Evolutionary conservation across 2,797 vertebrate species (phyloP).

Genomic region (Decapterus maruadsi): DNA sequence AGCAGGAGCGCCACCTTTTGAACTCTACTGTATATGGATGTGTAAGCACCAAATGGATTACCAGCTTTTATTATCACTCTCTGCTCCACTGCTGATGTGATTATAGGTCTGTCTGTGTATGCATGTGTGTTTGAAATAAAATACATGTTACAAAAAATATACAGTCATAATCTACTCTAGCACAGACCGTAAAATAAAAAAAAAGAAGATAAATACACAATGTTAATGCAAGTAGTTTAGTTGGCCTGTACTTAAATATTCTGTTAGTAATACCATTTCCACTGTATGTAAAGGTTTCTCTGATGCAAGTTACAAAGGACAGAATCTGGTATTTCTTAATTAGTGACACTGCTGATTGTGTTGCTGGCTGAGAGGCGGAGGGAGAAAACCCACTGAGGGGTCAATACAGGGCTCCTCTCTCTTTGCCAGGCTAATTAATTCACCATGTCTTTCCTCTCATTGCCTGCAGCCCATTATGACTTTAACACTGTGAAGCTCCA

Average conservation of each 20-base stretch:
- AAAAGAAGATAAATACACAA: no score
- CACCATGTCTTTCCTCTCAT: conserved; percentile 90
- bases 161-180: conserved; percentile 5
- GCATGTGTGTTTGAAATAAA: conserved; percentile 4
- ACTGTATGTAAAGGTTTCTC: conserved; percentile 81
- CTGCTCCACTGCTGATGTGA: conserved; percentile 61
- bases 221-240: background rate
- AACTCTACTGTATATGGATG: conserved; percentile 66
- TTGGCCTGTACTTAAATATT: background rate
- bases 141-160: background rate
- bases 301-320: conserved; percentile 90
- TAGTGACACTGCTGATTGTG: conserved; percentile 92
- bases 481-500: conserved; percentile 78
- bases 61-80: conserved; percentile 69
- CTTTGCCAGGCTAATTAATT: conserved; percentile 97
- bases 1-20: conserved; percentile 55
- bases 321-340: conserved; percentile 91
- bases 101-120: conserved; percentile 45
- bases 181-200: conserved; percentile 1
- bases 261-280: conserved; percentile 72
- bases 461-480: conserved; percentile 90
- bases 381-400: conserved; percentile 92
- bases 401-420: conserved; percentile 89
- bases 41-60: conserved; percentile 75
- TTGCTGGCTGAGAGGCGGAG: conserved; percentile 91